Conservation (phyloP, 2,113 vertebrate genomes). For the Mormoops blainvillei region DNA sequence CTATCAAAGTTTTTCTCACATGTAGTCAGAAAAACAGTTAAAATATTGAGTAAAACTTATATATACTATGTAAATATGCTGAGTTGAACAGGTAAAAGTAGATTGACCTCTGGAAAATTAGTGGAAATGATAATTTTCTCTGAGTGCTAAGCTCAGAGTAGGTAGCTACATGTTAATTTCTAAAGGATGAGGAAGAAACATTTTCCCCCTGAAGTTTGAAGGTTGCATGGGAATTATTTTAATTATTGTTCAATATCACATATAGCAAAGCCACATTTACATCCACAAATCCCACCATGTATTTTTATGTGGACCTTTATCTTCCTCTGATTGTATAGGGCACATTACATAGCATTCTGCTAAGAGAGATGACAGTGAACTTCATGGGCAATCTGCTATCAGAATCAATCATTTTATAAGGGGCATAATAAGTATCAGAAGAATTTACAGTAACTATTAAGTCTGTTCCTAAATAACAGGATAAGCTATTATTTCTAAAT, state of each 20-base stretch:
- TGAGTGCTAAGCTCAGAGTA: not conserved
- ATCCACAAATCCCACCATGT: not conserved
- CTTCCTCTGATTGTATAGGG: not conserved
- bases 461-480: conserved; percentile 47
- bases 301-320: not conserved
- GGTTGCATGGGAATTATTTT: not conserved
- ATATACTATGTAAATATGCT: not conserved
- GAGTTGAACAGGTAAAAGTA: conserved; percentile 5
- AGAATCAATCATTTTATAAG: conserved; percentile 48
- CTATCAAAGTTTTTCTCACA: not conserved
- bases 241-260: not conserved
- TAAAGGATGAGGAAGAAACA: not conserved
- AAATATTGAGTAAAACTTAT: not conserved
- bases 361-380: not conserved
- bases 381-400: not conserved
- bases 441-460: conserved; percentile 67
- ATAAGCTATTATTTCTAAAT: conserved; percentile 52
- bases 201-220: conserved; percentile 1
- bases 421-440: conserved; percentile 11
- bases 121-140: not conserved
- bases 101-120: not conserved
- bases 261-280: conserved; percentile 5
- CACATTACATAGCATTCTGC: not conserved
- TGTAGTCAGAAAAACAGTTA: not conserved
- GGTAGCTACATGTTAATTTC: not conserved